phyloP scores from a whole-genome alignment of 2,113 vertebrate species.

The Lota lota region DNA sequence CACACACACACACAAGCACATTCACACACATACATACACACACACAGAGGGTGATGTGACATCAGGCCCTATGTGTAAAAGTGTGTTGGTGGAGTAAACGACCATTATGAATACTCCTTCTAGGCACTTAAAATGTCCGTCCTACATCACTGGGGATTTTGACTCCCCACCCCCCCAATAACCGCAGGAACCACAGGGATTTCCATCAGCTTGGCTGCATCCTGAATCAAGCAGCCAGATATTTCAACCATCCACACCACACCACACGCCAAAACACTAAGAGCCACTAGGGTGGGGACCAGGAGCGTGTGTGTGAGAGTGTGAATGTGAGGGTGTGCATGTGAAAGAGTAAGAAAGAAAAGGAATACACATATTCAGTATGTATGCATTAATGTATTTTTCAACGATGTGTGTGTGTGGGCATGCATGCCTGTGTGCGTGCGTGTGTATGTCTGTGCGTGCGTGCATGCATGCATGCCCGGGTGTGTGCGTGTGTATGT shows the following conservation, averaged over 20 bases:
- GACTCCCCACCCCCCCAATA: slow-evolving; percentile 49
- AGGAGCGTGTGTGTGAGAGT: slow-evolving; percentile 17
- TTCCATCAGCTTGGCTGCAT: slow-evolving; percentile 67
- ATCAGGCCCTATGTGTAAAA: not conserved
- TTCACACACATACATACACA: slow-evolving; percentile 4
- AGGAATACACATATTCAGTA: too few species aligned
- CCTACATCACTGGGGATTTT: slow-evolving; percentile 61
- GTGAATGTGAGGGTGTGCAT: slow-evolving; percentile 1
- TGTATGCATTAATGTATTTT: not conserved
- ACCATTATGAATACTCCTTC: slow-evolving; percentile 63
- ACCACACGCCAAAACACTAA: slow-evolving; percentile 43
- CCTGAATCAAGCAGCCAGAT: slow-evolving; percentile 66
- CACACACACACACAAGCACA: not conserved
- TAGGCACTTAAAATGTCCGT: slow-evolving; percentile 66
- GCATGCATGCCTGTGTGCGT: slow-evolving; percentile 18
- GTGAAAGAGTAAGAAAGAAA: slow-evolving; percentile 5
- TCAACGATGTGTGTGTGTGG: not conserved
- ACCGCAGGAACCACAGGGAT: slow-evolving; percentile 74
- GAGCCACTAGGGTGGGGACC: slow-evolving; percentile 52
- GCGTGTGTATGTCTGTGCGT: slow-evolving; percentile 16
- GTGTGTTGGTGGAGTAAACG: slow-evolving; percentile 34
- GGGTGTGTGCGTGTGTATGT: not conserved
- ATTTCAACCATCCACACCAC: slow-evolving; percentile 65
- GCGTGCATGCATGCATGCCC: not conserved
- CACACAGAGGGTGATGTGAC: too few species aligned